These are phyloP conservation scores for Zaprionus gabonicus DNA, from an alignment of 1,140 invertebrate species.

Conservation along the genomic window DNA sequence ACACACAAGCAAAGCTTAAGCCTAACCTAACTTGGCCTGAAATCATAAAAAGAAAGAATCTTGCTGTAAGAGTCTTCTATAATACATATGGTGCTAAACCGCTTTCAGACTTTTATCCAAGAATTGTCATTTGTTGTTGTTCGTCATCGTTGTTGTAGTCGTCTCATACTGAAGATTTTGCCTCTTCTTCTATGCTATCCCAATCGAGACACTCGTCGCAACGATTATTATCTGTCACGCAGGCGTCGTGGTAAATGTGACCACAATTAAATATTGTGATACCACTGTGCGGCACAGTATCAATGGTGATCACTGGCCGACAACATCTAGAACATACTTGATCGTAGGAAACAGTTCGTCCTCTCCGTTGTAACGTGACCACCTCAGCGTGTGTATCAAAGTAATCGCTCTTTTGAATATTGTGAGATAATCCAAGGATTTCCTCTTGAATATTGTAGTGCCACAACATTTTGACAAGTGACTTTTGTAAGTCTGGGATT, in stretches of 20 bases:
- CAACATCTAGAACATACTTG: constrained; percentile 91
- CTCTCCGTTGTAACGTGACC: constrained; percentile 91
- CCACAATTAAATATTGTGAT: constrained; percentile 94
- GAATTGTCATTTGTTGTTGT: constrained; percentile 18
- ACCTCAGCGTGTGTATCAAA: constrained; percentile 94
- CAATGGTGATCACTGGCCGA: constrained; percentile 88
- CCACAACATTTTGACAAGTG: constrained; percentile 97
- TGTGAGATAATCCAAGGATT: constrained; percentile 94
- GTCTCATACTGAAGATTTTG: not conserved
- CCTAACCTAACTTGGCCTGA: constrained; percentile 12
- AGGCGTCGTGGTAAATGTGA: constrained; percentile 95
- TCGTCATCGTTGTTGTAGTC: not conserved
- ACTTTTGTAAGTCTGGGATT: constrained; percentile 95
- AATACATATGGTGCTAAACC: constrained; percentile 15
- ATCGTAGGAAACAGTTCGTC: constrained; percentile 89
- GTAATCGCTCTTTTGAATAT: constrained; percentile 94
- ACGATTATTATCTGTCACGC: constrained; percentile 88
- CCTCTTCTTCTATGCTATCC: constrained; percentile 20
- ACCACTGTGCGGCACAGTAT: constrained; percentile 88
- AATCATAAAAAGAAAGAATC: not conserved
- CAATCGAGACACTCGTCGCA: constrained; percentile 86
- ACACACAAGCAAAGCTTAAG: constrained; percentile 37
- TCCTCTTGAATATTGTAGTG: constrained; percentile 97
- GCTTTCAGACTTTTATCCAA: constrained; percentile 33
- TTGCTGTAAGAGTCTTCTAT: not conserved